phyloP scores from a whole-genome alignment of 2,797 vertebrate species.

The Bradypodion ventrale region DNA sequence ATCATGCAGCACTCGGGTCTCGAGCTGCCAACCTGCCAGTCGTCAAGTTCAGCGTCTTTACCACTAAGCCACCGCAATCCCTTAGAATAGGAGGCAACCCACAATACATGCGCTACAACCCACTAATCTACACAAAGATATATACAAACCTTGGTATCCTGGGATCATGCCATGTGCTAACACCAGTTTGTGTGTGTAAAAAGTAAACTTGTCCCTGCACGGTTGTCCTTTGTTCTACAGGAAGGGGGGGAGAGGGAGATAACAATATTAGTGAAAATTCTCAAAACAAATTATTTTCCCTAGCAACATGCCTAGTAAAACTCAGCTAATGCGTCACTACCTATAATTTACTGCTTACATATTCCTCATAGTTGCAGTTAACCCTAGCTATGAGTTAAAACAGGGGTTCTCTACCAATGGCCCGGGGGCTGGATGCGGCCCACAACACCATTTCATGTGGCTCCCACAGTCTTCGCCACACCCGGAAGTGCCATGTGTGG shows the following conservation, averaged over 20 bases:
- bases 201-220: conserved; percentile 98
- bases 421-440: too few relatives aligned
- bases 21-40: too few relatives aligned
- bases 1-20: too few relatives aligned
- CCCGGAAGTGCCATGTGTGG: too few relatives aligned
- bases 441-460: too few relatives aligned
- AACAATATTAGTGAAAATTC: neutral
- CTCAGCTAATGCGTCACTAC: neutral
- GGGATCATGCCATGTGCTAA: conserved; percentile 97
- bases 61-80: too few relatives aligned
- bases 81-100: neutral
- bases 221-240: conserved; percentile 91
- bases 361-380: too few relatives aligned
- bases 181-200: conserved; percentile 96
- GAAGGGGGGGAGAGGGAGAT: conserved; percentile 2
- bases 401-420: too few relatives aligned
- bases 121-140: neutral
- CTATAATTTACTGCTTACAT: too few relatives aligned
- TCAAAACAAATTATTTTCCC: neutral
- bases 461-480: too few relatives aligned
- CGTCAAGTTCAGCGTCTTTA: too few relatives aligned
- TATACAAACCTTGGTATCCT: conserved; percentile 97
- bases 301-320: neutral
- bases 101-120: neutral
- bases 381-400: too few relatives aligned